Evolutionary conservation across 2,888 invertebrate species (phyloP).

Genomic region (Autographa gamma): DNA sequence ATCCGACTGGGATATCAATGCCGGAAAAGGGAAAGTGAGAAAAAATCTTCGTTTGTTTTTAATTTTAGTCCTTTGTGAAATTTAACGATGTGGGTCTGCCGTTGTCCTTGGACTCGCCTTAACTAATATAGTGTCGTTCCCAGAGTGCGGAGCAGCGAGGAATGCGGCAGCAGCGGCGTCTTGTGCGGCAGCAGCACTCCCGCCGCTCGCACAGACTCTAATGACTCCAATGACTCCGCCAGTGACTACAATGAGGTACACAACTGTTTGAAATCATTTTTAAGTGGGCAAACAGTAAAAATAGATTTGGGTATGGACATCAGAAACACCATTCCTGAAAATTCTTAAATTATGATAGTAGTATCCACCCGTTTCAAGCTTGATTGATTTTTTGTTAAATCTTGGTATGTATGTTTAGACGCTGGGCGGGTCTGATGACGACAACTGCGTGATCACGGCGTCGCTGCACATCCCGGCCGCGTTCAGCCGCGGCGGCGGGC

Average conservation of each 20-base stretch:
- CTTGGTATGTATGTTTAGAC: slow-evolving; percentile 69
- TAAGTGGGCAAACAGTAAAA: neutral
- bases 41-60: no score
- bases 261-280: neutral
- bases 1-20: no score
- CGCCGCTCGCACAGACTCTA: slow-evolving; percentile 75
- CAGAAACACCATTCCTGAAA: no score
- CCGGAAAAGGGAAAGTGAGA: no score
- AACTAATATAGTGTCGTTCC: neutral
- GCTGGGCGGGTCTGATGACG: slow-evolving; percentile 90
- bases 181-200: slow-evolving; percentile 77
- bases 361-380: no score
- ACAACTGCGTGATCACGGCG: slow-evolving; percentile 92
- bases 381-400: neutral
- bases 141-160: slow-evolving; percentile 82
- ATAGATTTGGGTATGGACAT: no score
- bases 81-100: no score
- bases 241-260: slow-evolving; percentile 86
- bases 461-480: slow-evolving; percentile 93
- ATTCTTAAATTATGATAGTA: no score
- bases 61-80: no score
- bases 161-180: slow-evolving; percentile 83
- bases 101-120: no score
- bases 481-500: slow-evolving; percentile 73
- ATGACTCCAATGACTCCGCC: slow-evolving; percentile 87